phyloP scores from a whole-genome alignment of 1,140 invertebrate species.

The Apis dorsata region DNA sequence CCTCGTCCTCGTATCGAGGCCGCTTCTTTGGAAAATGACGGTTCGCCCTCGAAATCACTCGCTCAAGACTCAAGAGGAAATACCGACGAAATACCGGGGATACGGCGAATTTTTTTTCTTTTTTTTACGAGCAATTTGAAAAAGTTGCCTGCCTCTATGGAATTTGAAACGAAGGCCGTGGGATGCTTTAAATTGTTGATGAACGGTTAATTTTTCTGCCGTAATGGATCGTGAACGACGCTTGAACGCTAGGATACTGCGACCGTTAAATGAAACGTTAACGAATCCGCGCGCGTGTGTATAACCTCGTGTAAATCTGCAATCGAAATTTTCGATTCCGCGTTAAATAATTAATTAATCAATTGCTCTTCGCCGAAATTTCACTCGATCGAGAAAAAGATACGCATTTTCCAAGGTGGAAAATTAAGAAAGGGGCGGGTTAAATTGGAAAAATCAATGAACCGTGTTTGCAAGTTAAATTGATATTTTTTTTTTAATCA shows the following conservation, averaged over 20 bases:
- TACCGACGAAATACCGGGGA: background rate
- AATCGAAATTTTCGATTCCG: background rate
- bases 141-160: background rate
- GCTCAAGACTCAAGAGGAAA: background rate
- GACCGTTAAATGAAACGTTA: constrained; percentile 3
- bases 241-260: background rate
- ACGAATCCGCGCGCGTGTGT: background rate
- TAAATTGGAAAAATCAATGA: background rate
- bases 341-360: constrained; percentile 9
- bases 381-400: background rate
- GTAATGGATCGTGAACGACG: background rate
- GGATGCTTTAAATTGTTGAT: background rate
- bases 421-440: background rate
- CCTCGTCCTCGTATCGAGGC: background rate
- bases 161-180: background rate
- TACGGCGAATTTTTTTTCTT: background rate
- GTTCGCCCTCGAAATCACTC: background rate
- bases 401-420: background rate
- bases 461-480: background rate
- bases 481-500: background rate
- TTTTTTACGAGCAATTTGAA: background rate
- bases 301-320: background rate
- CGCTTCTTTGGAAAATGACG: background rate
- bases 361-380: background rate
- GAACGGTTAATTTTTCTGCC: background rate